Conservation (phyloP, 2,113 vertebrate genomes). For the Seriola aureovittata region DNA sequence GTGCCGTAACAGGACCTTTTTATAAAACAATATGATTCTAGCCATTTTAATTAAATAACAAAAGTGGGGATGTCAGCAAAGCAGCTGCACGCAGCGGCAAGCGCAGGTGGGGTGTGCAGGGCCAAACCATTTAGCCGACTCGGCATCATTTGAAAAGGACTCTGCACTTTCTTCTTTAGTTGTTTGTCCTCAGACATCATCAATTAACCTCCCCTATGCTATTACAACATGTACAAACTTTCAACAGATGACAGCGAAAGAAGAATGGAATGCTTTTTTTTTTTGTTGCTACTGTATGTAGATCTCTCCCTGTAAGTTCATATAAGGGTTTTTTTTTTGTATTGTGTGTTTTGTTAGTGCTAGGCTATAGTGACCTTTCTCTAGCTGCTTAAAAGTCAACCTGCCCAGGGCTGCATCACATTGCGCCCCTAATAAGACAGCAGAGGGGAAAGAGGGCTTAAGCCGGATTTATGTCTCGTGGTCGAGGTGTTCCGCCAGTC, state of each 20-base stretch:
- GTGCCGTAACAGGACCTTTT: conserved; percentile 24
- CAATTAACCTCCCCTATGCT: conserved; percentile 16
- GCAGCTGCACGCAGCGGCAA: conserved; percentile 19
- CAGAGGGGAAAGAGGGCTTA: conserved; percentile 46
- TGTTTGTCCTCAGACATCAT: conserved; percentile 22
- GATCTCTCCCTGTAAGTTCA: conserved; percentile 1
- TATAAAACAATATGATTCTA: conserved; percentile 50
- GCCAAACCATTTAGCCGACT: conserved; percentile 31
- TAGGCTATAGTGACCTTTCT: conserved; percentile 55
- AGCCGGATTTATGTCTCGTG: conserved; percentile 53
- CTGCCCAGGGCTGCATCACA: conserved; percentile 50
- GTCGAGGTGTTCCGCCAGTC: conserved; percentile 46
- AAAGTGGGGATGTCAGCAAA: conserved; percentile 36
- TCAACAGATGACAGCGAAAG: not conserved
- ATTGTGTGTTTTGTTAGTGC: conserved; percentile 25
- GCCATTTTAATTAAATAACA: conserved; percentile 58
- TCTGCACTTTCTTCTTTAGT: conserved; percentile 31
- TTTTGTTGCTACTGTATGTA: not conserved
- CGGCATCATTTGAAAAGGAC: conserved; percentile 28
- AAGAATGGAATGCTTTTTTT: not conserved
- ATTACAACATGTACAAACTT: not conserved
- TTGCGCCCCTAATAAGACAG: conserved; percentile 49
- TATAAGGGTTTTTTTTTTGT: not conserved
- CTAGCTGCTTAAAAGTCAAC: conserved; percentile 54
- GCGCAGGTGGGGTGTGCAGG: conserved; percentile 34